Base-by-base conservation (phyloP, 2,888 invertebrate species). In the Nemapogon koenigi region DNA sequence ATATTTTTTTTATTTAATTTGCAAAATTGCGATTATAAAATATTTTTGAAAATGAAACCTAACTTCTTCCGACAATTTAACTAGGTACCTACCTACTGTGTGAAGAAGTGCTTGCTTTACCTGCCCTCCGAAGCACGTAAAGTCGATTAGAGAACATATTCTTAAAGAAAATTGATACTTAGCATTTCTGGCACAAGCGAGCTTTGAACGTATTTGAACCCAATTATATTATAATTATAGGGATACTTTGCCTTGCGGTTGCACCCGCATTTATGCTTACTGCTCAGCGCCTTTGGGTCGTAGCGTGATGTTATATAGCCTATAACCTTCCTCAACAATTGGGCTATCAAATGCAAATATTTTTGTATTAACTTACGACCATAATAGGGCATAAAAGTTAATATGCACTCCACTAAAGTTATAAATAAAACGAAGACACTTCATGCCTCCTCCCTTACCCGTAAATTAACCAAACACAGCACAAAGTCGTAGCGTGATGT, bases 401-500 rank as follows among this genome's bases (percentile, higher is more conserved):
- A n/a, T n/a, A n/a, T n/a, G n/a, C n/a, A n/a, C 22, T 22, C 22
- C 10, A 22, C 22, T 22, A 22, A 7, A 7, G 10, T 7, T 22
- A 22, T 7, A 7, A 22, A 22, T 22, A 10, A 7, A 22, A 22
- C 10, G 10, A 22, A 7, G 6, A 7, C 10, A 7, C 10, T 22
- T 22, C 10, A 22, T 22, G 10, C 6, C 10, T 7, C 22, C 6
- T 22, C n/a, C n/a, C n/a, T n/a, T n/a, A n/a, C n/a, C n/a, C 54
- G 51, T 50, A 63, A 68, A 71, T 71, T 71, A 71, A 64, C 62
- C 59, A 49, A 46, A 46, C 52, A 58, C 59, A 64, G 59, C 70
- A 59, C 64, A 70, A 63, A 63, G 22, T 7, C 22, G 22, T 7
- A 22, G 22, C 6, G 22, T 6, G 10, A 22, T 7, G 10, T 22